phyloP scores from a whole-genome alignment of 2,888 invertebrate species.

The Geotrupes spiniger region DNA sequence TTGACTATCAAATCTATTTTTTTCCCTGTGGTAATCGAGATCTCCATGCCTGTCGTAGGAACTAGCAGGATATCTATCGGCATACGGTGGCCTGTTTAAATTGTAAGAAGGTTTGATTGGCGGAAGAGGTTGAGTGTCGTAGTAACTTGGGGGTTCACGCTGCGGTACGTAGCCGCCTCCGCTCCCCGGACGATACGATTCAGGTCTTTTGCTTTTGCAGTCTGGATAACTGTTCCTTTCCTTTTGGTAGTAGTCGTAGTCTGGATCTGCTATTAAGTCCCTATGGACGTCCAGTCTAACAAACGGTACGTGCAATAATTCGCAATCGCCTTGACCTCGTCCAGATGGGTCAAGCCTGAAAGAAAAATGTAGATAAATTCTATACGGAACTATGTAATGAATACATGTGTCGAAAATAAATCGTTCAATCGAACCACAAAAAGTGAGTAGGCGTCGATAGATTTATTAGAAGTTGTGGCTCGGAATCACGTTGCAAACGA shows the following conservation, averaged over 20 bases:
- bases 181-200: slow-evolving; percentile 9
- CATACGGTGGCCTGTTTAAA: slow-evolving; percentile 7
- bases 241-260: slow-evolving; percentile 77
- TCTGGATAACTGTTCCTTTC: slow-evolving; percentile 70
- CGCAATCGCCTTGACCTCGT: slow-evolving; percentile 73
- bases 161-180: background rate
- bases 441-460: too few relatives aligned
- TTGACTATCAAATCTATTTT: background rate
- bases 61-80: slow-evolving; percentile 3
- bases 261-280: slow-evolving; percentile 65
- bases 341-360: slow-evolving; percentile 65
- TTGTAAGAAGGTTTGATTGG: background rate
- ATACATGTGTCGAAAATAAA: background rate
- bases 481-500: too few relatives aligned
- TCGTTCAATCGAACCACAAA: too few relatives aligned
- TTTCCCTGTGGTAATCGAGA: background rate
- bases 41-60: slow-evolving; percentile 9
- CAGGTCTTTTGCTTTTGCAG: slow-evolving; percentile 47
- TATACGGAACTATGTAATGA: background rate
- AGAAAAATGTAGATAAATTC: slow-evolving; percentile 11
- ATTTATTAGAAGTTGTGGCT: too few relatives aligned
- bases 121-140: background rate
- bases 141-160: background rate
- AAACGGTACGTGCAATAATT: slow-evolving; percentile 70
- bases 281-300: slow-evolving; percentile 63